phyloP scores from a whole-genome alignment of 2,113 vertebrate genomes.

The Otolemur garnettii region DNA sequence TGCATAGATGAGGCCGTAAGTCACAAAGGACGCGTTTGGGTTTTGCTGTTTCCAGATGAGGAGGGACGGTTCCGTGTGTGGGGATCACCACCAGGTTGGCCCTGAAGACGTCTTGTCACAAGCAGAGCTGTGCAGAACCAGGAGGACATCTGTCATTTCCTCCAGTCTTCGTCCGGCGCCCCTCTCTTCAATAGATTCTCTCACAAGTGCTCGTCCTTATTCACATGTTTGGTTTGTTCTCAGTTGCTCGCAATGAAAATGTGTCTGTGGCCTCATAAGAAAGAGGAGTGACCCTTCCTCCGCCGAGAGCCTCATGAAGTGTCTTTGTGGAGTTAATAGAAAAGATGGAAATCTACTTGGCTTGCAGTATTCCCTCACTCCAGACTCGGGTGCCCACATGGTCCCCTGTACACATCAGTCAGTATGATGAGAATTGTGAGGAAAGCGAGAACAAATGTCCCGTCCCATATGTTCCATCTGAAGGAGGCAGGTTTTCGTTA shows the following conservation, averaged over 20 bases:
- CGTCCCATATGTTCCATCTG: neutral
- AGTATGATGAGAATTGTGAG: fast-evolving
- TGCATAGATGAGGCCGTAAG: neutral
- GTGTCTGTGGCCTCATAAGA: fast-evolving
- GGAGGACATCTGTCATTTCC: neutral
- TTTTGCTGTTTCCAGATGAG: neutral
- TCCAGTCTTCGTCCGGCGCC: neutral
- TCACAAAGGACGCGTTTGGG: fast-evolving
- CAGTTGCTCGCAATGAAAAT: neutral
- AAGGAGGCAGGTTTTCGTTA: neutral
- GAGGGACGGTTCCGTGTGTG: neutral
- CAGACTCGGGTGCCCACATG: no score
- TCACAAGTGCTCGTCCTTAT: neutral
- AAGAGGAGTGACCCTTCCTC: neutral
- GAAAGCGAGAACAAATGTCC: neutral
- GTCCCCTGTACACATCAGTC: neutral
- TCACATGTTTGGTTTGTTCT: neutral
- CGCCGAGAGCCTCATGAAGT: fast-evolving
- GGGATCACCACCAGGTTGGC: fast-evolving
- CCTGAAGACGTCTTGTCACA: neutral
- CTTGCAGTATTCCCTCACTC: neutral
- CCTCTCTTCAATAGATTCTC: neutral
- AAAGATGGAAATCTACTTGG: neutral
- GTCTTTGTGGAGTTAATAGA: neutral
- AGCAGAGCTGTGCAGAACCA: neutral